A percentile compares a stretch with the other conserved stretches of the same genome.
These are phyloP conservation scores for Diglossa brunneiventris DNA, from an alignment of 2,113 vertebrate genomes.

Conservation along the genomic window DNA sequence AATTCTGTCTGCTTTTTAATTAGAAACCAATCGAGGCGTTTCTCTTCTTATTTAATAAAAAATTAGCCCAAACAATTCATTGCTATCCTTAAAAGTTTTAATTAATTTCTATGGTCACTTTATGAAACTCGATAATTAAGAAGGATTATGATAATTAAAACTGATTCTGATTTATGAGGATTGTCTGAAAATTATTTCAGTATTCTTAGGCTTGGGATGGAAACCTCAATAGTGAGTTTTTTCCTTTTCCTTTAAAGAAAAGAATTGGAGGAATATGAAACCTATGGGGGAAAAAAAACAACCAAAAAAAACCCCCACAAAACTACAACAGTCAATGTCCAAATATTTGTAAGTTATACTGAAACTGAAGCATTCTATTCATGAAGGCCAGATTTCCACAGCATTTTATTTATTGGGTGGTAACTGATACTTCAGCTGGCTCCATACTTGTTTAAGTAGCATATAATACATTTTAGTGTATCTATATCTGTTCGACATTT, in stretches of 20 bases:
- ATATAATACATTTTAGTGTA: neutral
- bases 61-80: neutral
- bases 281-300: fast-evolving
- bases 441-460: neutral
- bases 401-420: neutral
- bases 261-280: neutral
- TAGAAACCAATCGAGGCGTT: fast-evolving
- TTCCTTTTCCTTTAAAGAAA: neutral
- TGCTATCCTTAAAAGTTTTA: neutral
- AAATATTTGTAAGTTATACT: neutral
- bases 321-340: neutral
- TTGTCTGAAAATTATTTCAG: neutral
- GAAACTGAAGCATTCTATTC: neutral
- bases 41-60: neutral
- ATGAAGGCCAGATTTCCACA: neutral
- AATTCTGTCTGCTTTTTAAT: neutral
- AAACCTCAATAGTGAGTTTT: fast-evolving
- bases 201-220: neutral
- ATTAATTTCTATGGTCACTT: neutral
- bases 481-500: neutral
- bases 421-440: neutral
- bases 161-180: neutral
- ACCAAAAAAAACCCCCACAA: neutral
- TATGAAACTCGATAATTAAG: neutral
- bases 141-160: neutral